These are phyloP conservation scores for Melanotaenia trifasciata DNA, from an alignment of 2,797 vertebrate genomes.

Conservation along the genomic window DNA sequence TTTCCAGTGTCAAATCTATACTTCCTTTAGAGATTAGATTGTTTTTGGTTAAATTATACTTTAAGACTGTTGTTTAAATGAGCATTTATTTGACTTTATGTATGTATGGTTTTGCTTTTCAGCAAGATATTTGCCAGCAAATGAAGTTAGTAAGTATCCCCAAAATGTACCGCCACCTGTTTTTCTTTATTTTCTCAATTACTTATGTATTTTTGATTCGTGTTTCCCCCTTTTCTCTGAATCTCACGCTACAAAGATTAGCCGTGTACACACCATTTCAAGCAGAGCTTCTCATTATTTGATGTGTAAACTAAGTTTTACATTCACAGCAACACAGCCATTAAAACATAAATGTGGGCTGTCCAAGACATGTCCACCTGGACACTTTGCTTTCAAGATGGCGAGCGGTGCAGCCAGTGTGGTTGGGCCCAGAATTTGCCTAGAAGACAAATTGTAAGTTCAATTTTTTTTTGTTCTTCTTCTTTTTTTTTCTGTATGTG, in stretches of 20 bases:
- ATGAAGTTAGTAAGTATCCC: slow-evolving; percentile 85
- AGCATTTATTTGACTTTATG: not conserved
- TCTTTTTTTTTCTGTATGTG: not conserved
- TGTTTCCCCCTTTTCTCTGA: not conserved
- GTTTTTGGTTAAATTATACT: not conserved
- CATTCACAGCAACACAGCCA: slow-evolving; percentile 84
- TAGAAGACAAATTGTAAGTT: slow-evolving; percentile 94
- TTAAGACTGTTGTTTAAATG: not conserved
- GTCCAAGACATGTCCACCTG: slow-evolving; percentile 89
- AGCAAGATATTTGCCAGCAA: slow-evolving; percentile 80
- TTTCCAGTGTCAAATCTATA: not conserved
- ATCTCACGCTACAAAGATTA: not conserved
- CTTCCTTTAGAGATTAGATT: not conserved
- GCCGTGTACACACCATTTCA: not conserved
- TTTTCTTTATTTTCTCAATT: not conserved
- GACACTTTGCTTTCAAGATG: slow-evolving; percentile 95
- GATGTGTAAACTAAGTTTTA: not conserved
- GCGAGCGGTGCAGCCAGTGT: slow-evolving; percentile 96
- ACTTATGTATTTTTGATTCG: not conserved
- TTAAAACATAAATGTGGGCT: slow-evolving; percentile 89
- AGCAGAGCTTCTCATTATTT: not conserved
- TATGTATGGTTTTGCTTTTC: slow-evolving; percentile 35
- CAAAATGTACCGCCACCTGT: not conserved
- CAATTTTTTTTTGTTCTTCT: not conserved
- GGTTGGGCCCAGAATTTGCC: slow-evolving; percentile 94